These are phyloP conservation scores for Hiodon tergisus DNA, from an alignment of 2,113 vertebrate species.

Conservation along the genomic window DNA sequence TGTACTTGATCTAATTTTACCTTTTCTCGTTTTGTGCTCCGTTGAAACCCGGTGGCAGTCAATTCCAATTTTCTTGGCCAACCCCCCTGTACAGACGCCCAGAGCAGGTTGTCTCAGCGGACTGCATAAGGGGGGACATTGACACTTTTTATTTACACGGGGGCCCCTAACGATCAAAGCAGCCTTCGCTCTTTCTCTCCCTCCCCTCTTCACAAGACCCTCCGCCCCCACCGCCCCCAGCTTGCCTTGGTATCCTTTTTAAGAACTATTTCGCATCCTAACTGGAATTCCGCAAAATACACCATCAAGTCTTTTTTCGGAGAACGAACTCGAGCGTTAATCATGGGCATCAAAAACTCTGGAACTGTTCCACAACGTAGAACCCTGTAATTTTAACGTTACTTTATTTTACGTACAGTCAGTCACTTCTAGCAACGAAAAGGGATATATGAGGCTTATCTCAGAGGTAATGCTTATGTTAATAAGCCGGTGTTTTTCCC, in stretches of 20 bases:
- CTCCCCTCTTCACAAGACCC: conserved; percentile 19
- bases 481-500: background rate
- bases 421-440: conserved; percentile 14
- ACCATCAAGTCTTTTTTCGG: background rate
- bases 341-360: no score
- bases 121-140: conserved; percentile 31
- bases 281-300: background rate
- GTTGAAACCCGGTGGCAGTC: conserved; percentile 7
- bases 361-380: no score
- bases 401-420: conserved; percentile 5
- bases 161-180: conserved; percentile 58
- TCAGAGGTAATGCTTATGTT: conserved; percentile 5
- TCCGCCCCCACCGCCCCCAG: conserved; percentile 44
- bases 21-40: background rate
- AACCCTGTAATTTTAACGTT: conserved; percentile 13
- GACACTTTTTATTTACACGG: conserved; percentile 44
- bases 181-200: conserved; percentile 48
- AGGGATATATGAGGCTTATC: background rate
- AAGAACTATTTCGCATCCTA: conserved; percentile 50
- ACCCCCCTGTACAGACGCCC: conserved; percentile 1
- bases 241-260: conserved; percentile 51
- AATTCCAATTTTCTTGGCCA: conserved; percentile 12
- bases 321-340: no score
- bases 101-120: conserved; percentile 32
- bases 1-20: background rate